phyloP scores from a whole-genome alignment of 1,140 invertebrate genomes.

The Metopolophium dirhodum region DNA sequence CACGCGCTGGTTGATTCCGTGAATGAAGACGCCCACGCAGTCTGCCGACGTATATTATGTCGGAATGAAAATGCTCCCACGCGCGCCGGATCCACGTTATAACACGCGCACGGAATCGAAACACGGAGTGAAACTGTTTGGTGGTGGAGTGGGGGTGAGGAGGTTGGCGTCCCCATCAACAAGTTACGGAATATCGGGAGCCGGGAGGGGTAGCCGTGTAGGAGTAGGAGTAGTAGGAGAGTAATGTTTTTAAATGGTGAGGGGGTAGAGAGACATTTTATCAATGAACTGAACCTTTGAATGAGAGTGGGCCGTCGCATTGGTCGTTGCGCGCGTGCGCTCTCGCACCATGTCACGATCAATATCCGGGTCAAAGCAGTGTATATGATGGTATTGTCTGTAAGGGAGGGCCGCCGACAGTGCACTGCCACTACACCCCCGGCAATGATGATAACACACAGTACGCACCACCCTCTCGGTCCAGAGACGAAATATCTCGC shows the following conservation, averaged over 20 bases:
- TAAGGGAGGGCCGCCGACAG: neutral
- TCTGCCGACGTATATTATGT: neutral
- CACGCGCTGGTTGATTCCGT: neutral
- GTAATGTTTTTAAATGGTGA: neutral
- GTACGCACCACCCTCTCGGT: neutral
- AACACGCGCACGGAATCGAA: neutral
- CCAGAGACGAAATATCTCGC: neutral
- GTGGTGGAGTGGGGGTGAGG: neutral
- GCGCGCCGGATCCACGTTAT: neutral
- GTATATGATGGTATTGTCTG: neutral
- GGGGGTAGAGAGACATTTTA: neutral
- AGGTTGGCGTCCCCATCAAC: constrained; percentile 10
- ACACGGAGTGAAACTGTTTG: neutral
- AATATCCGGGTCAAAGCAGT: constrained; percentile 24
- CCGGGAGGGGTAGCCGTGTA: neutral
- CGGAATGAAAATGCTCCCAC: constrained; percentile 30
- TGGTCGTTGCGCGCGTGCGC: constrained; percentile 2
- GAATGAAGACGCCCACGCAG: constrained; percentile 53
- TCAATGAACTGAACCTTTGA: constrained; percentile 47
- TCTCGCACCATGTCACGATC: neutral
- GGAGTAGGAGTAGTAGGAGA: neutral
- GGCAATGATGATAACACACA: neutral
- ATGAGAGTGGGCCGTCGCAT: neutral
- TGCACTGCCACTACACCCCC: neutral
- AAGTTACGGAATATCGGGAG: constrained; percentile 1